Percentiles rank a stretch among this genome's conserved stretches.
phyloP scores from a whole-genome alignment of 2,113 vertebrate genomes.

The Mirounga angustirostris region DNA sequence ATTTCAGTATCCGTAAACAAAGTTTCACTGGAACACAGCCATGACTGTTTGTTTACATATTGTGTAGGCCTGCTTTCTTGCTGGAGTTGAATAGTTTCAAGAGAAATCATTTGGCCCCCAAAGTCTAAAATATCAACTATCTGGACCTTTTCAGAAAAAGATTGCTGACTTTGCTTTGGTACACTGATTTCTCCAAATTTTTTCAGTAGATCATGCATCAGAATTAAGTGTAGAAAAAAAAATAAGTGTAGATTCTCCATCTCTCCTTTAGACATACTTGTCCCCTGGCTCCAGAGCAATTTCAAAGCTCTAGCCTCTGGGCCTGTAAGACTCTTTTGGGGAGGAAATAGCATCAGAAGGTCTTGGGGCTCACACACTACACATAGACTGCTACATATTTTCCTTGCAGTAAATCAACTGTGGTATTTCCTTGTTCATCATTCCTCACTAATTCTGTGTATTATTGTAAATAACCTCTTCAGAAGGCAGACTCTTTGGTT shows the following conservation, averaged over 20 bases:
- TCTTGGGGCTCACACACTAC: no score
- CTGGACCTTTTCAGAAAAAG: neutral
- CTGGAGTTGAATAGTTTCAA: neutral
- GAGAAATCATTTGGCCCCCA: neutral
- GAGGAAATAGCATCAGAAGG: neutral
- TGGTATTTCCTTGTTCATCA: constrained; percentile 29
- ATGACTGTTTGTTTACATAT: neutral
- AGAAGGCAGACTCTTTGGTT: constrained; percentile 4
- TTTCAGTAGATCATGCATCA: neutral
- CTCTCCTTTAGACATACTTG: neutral
- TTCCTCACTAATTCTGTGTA: constrained; percentile 21
- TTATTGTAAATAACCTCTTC: neutral
- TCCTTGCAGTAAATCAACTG: neutral
- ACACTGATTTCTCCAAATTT: neutral
- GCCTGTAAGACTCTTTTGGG: fast-evolving
- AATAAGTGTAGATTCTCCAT: neutral
- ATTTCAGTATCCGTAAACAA: neutral
- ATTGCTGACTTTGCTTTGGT: neutral
- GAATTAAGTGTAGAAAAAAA: neutral
- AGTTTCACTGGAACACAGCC: neutral
- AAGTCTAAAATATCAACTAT: neutral
- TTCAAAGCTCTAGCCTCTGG: neutral
- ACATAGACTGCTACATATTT: fast-evolving
- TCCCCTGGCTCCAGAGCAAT: neutral
- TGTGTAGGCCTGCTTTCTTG: neutral